Evolutionary conservation across 2,888 invertebrate genomes (phyloP), one percentile per base, ranked within the genome.

Genomic region (Sisyra terminalis): DNA sequence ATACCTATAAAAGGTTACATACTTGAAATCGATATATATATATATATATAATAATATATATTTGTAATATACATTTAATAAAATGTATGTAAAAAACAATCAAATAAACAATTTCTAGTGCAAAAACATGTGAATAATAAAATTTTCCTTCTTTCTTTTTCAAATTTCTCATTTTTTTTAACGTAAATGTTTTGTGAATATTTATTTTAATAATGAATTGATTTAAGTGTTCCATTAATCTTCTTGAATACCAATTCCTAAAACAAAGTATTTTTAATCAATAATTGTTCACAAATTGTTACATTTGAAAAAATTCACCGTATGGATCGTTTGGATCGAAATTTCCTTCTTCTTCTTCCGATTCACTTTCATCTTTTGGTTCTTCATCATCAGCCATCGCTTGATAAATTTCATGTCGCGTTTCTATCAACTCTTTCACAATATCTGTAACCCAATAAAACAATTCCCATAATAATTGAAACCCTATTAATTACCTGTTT

Each of bases 341-440:
- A 9, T 9, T 11, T 10, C 14, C 37, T 4, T 36, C 36, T 30
- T 41, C 35, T 9, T 29, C 39, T 7, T 17, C 31, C 30, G 16
- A 17, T 40, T 29, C 40, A 40, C 15, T 29, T 42, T 30, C 35
- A 16, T 50, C 46, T 5, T 46, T 29, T 43, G 48, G 47, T 40
- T 52, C 46, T 24, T 44, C 46, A 11, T 50, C 49, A 8, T 60
- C 57, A 42, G 53, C 53, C 29, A 64, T 59, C 16, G 59, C 63
- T 49, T 63, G 64, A 59, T 73, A 73, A 49, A 73, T 66, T 56
- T 74, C 75, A 0, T 78, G 78, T 47, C 83, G 73, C 50, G 77
- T 78, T 56, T 80, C 79, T 54, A 85, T 69, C 54, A 86, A 83
- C 60, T 84, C 84, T 50, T 73, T 71, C 30, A 86, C 77, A 43